Conservation (phyloP, 2,113 vertebrate genomes). For the Natator depressus region DNA sequence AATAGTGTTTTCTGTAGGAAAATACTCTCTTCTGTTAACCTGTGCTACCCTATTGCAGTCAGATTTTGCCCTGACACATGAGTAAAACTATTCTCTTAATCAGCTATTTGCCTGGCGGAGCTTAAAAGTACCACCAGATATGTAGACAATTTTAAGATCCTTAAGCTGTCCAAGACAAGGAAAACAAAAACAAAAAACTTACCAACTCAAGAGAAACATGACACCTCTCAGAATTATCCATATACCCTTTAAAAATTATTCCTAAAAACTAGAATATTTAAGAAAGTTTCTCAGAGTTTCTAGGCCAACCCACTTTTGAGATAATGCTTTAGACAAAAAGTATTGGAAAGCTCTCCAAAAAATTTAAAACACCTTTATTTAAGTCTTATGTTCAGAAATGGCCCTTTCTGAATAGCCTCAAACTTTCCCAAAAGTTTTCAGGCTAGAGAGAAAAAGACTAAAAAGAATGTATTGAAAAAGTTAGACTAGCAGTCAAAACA, state of each 20-base stretch:
- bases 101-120: neutral
- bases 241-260: fast-evolving
- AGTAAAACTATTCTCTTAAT: neutral
- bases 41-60: neutral
- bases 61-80: neutral
- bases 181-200: neutral
- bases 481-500: neutral
- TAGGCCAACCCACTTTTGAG: neutral
- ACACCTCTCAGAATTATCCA: neutral
- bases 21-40: neutral
- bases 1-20: neutral
- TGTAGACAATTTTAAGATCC: neutral
- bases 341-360: neutral
- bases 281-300: neutral
- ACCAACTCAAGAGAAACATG: neutral
- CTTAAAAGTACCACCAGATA: neutral
- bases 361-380: neutral
- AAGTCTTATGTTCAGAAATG: neutral
- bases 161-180: neutral
- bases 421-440: neutral
- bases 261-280: neutral
- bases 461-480: neutral
- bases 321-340: neutral
- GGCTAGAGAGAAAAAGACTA: neutral
- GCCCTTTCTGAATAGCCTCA: neutral